Conservation (phyloP, 2,888 invertebrate species). For the Dryobota labecula region DNA sequence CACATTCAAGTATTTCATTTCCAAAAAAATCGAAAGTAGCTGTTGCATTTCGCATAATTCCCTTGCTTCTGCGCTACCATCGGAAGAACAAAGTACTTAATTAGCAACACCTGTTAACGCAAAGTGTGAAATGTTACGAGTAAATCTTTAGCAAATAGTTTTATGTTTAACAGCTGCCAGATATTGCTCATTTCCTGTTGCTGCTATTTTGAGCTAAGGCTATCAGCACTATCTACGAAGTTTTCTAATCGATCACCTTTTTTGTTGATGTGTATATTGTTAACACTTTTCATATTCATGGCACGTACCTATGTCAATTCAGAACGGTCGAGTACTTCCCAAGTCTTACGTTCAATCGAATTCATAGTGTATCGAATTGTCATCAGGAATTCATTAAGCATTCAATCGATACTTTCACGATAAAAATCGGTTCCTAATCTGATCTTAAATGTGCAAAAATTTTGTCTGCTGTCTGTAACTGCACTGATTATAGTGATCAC, state of each 20-base stretch:
- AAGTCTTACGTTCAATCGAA: conserved; percentile 57
- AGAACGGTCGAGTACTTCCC: conserved; percentile 34
- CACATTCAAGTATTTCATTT: neutral
- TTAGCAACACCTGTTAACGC: conserved; percentile 14
- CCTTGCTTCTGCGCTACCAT: neutral
- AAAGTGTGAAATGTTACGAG: no score
- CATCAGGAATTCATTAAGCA: conserved; percentile 61
- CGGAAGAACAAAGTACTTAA: neutral
- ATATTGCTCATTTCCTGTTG: conserved; percentile 23
- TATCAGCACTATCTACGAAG: conserved; percentile 41
- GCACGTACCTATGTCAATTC: conserved; percentile 61
- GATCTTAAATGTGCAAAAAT: conserved; percentile 8
- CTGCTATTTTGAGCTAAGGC: conserved; percentile 18
- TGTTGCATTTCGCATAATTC: neutral
- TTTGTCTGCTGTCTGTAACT: neutral
- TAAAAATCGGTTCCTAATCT: conserved; percentile 40
- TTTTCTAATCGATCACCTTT: conserved; percentile 71
- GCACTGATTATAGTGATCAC: neutral
- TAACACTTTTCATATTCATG: conserved; percentile 71
- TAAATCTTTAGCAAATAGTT: conserved; percentile 18
- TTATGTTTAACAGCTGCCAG: conserved; percentile 14
- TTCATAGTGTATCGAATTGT: conserved; percentile 73
- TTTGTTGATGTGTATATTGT: conserved; percentile 52
- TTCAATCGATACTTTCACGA: conserved; percentile 57
- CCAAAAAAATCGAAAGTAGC: neutral